Percentiles rank a stretch among this genome's conserved stretches.
These are phyloP conservation scores for Chymomyza amoena DNA, from an alignment of 2,888 invertebrate genomes.

Conservation along the genomic window DNA sequence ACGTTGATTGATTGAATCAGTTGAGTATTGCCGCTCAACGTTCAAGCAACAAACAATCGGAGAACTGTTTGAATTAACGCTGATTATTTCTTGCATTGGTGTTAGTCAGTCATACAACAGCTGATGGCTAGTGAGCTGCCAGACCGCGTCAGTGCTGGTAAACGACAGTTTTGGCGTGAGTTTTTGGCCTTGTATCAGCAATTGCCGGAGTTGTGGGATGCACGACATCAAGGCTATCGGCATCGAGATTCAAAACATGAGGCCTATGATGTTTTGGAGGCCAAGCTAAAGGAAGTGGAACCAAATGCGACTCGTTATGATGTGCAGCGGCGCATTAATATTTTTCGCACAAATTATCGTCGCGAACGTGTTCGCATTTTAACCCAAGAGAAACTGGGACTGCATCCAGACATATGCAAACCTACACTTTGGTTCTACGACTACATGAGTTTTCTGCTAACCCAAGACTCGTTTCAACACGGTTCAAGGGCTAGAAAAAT, in stretches of 20 bases:
- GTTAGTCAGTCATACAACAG: slow-evolving; percentile 1
- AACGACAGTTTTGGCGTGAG: slow-evolving; percentile 72
- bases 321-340: slow-evolving; percentile 73
- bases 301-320: slow-evolving; percentile 72
- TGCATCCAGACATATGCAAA: slow-evolving; percentile 62
- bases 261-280: slow-evolving; percentile 63
- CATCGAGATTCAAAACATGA: slow-evolving; percentile 60
- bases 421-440: slow-evolving; percentile 74
- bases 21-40: slow-evolving; percentile 49
- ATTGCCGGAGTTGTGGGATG: slow-evolving; percentile 70
- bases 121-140: slow-evolving; percentile 37
- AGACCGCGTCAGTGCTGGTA: slow-evolving; percentile 52
- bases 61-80: slow-evolving; percentile 3
- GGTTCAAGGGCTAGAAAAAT: slow-evolving; percentile 25
- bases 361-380: slow-evolving; percentile 70
- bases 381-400: slow-evolving; percentile 51
- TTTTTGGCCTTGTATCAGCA: slow-evolving; percentile 69
- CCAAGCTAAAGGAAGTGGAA: slow-evolving; percentile 67
- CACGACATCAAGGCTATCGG: slow-evolving; percentile 57
- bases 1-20: slow-evolving; percentile 38
- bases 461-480: slow-evolving; percentile 55
- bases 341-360: slow-evolving; percentile 73
- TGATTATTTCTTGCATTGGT: slow-evolving; percentile 8
- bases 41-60: slow-evolving; percentile 40
- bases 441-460: slow-evolving; percentile 63